phyloP scores from a whole-genome alignment of 2,888 invertebrate species.

The Falcaria lacertinaria region DNA sequence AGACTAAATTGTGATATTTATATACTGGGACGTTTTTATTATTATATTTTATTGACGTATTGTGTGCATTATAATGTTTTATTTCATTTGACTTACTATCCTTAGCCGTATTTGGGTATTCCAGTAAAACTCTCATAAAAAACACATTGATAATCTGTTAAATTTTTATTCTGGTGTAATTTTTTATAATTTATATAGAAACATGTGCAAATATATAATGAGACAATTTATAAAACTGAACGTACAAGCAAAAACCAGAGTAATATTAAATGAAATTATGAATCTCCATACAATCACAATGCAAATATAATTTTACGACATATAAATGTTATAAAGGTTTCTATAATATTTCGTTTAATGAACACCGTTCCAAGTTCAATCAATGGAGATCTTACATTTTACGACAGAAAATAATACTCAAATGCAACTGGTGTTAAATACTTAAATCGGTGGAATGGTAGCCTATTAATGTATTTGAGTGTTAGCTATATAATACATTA shows the following conservation, averaged over 20 bases:
- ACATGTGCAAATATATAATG: constrained; percentile 75
- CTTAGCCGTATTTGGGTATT: no score
- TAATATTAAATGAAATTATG: constrained; percentile 48
- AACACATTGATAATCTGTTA: constrained; percentile 32
- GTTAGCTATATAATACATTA: constrained; percentile 49
- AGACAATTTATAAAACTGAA: constrained; percentile 62
- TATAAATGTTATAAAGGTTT: neutral
- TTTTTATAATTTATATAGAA: constrained; percentile 70
- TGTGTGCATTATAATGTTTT: neutral
- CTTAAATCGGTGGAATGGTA: constrained; percentile 74
- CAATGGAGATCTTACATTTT: constrained; percentile 41
- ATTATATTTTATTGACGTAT: neutral
- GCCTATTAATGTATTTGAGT: constrained; percentile 56
- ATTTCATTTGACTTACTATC: no score
- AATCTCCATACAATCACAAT: constrained; percentile 8
- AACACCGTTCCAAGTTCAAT: neutral
- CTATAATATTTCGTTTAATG: neutral
- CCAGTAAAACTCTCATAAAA: constrained; percentile 10
- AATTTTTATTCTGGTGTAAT: constrained; percentile 69
- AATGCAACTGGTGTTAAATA: constrained; percentile 62
- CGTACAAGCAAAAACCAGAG: constrained; percentile 55
- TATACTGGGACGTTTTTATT: no score
- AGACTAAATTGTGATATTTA: no score
- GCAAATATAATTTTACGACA: neutral
- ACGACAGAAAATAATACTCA: constrained; percentile 57